phyloP scores from a whole-genome alignment of 2,888 invertebrate species.

The Dexiosoma caninum region DNA sequence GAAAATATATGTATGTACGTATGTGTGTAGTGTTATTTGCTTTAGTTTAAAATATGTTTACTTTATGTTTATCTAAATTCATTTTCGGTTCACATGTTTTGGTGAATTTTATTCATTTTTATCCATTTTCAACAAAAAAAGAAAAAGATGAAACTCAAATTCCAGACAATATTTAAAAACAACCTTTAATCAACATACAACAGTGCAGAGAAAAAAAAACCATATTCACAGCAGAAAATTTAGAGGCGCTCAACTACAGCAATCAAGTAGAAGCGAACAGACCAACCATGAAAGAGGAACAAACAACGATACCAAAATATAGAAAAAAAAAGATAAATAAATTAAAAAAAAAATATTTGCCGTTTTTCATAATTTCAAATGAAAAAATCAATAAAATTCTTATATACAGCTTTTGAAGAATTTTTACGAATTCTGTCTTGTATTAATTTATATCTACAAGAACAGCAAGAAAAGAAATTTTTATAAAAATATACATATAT shows the following conservation, averaged over 20 bases:
- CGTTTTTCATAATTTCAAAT: constrained; percentile 39
- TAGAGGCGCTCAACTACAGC: constrained; percentile 10
- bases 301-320: background rate
- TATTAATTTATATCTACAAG: background rate
- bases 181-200: background rate
- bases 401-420: constrained; percentile 41
- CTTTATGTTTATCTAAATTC: too few species aligned
- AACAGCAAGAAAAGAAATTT: background rate
- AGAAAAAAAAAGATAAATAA: constrained; percentile 6
- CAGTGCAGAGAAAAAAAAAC: background rate
- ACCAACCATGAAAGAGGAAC: background rate
- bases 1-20: background rate
- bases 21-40: too few species aligned
- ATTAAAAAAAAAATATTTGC: constrained; percentile 17
- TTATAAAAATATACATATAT: background rate
- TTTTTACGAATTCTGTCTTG: constrained; percentile 1
- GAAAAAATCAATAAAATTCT: constrained; percentile 47
- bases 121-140: background rate
- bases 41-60: too few species aligned
- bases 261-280: background rate
- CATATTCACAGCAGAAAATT: background rate
- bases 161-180: constrained; percentile 35
- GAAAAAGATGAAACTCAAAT: constrained; percentile 26
- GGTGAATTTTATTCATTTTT: constrained; percentile 32
- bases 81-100: constrained; percentile 43